Evolutionary conservation across 2,888 invertebrate species (phyloP).

Genomic region (Tenthredo distinguenda): DNA sequence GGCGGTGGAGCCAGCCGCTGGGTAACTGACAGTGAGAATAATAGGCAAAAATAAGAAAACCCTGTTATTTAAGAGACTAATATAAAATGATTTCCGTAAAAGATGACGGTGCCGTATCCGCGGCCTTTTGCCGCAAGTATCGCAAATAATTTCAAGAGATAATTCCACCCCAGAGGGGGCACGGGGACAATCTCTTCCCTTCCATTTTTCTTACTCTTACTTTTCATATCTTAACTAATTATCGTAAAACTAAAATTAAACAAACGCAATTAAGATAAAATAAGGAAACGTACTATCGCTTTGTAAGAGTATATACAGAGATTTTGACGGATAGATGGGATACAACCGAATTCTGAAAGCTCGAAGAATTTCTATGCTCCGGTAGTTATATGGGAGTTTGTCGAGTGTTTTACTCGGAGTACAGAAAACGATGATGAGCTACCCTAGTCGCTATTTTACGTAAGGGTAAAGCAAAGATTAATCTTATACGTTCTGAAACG

Average conservation of each 20-base stretch:
- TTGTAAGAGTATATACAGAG: neutral
- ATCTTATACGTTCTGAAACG: neutral
- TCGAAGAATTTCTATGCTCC: neutral
- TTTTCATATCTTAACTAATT: neutral
- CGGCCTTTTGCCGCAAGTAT: slow-evolving; percentile 15
- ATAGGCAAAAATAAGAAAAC: neutral
- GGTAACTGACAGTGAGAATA: neutral
- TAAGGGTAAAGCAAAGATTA: slow-evolving; percentile 5
- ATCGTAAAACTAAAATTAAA: neutral
- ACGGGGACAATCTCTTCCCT: neutral
- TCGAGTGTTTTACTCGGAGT: neutral
- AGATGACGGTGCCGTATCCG: neutral
- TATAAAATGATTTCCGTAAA: slow-evolving; percentile 29
- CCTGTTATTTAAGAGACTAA: slow-evolving; percentile 20
- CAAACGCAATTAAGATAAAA: neutral
- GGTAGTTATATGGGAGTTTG: neutral
- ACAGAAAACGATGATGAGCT: neutral
- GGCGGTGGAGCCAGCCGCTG: neutral
- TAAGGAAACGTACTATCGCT: neutral
- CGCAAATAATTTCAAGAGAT: neutral
- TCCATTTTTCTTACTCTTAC: neutral
- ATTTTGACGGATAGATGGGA: neutral
- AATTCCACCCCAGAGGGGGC: neutral
- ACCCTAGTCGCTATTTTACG: neutral
- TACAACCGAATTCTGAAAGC: neutral